A percentile compares a stretch with the other conserved stretches of the same genome.
These are phyloP conservation scores for Bos taurus DNA, from an alignment of 2,113 vertebrate genomes.

Conservation along the genomic window DNA sequence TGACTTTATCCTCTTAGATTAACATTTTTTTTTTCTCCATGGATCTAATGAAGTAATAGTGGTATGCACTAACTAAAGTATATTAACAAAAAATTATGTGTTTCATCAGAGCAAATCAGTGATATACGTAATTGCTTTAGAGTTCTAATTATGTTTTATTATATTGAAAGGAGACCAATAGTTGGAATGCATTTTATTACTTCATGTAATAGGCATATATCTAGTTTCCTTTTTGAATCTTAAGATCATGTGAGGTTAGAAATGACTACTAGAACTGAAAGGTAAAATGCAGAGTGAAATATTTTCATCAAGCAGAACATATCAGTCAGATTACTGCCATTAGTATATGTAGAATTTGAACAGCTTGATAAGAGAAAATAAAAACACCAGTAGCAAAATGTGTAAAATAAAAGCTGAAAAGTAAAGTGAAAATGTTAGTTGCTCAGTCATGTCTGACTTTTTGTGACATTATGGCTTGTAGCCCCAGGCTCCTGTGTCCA, in stretches of 20 bases:
- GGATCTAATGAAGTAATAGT: neutral
- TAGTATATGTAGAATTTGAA: neutral
- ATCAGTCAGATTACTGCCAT: neutral
- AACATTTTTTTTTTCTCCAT: neutral
- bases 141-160: neutral
- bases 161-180: neutral
- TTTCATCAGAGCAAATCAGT: neutral
- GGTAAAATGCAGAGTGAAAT: neutral
- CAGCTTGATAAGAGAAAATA: neutral
- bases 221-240: neutral
- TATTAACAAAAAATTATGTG: neutral
- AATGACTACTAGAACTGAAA: neutral
- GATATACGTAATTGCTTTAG: neutral
- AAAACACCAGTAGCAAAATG: neutral
- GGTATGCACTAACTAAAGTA: neutral
- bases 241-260: neutral
- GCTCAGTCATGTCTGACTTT: neutral
- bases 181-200: neutral
- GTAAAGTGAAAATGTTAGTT: neutral
- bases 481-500: neutral
- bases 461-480: neutral
- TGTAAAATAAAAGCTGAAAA: neutral
- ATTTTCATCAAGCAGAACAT: neutral
- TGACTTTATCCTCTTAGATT: neutral
- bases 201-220: neutral